phyloP scores from a whole-genome alignment of 2,797 vertebrate genomes.

The Spinibarbus caldwelli region DNA sequence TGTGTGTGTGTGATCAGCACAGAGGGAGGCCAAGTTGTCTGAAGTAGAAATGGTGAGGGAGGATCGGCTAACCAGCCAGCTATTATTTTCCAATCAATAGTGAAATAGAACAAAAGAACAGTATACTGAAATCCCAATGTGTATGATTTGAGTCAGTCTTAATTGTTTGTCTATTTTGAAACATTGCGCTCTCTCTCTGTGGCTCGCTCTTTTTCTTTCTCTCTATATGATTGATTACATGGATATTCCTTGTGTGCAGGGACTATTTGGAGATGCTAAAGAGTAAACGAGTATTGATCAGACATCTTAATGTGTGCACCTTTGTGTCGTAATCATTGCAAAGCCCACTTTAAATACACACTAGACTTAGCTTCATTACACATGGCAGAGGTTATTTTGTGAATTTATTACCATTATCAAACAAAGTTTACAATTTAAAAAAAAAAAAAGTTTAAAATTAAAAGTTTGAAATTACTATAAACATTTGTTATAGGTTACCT shows the following conservation, averaged over 20 bases:
- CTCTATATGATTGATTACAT: conserved; percentile 31
- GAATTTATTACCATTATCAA: neutral
- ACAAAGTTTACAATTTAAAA: neutral
- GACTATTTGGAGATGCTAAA: conserved; percentile 23
- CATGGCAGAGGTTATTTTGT: neutral
- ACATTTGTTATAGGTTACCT: neutral
- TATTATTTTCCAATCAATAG: conserved; percentile 66
- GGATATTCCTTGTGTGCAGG: conserved; percentile 9
- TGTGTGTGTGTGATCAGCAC: conserved; percentile 27
- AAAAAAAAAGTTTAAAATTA: neutral
- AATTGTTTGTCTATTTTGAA: conserved; percentile 48
- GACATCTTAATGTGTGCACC: conserved; percentile 29
- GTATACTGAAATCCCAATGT: conserved; percentile 51
- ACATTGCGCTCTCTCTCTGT: neutral
- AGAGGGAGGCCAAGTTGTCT: conserved; percentile 12
- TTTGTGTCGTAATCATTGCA: neutral
- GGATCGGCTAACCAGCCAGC: conserved; percentile 44
- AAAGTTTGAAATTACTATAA: neutral
- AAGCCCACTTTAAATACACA: conserved; percentile 20
- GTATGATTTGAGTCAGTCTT: conserved; percentile 41
- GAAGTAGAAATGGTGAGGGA: conserved; percentile 45
- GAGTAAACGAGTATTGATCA: conserved; percentile 35
- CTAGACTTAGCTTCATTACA: conserved; percentile 8
- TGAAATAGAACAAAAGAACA: conserved; percentile 37
- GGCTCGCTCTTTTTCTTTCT: neutral